Percentiles rank a stretch among this genome's conserved stretches.
Evolutionary conservation across 2,113 vertebrate species (phyloP).

Genomic region (Leptobrachium ailaonicum): DNA sequence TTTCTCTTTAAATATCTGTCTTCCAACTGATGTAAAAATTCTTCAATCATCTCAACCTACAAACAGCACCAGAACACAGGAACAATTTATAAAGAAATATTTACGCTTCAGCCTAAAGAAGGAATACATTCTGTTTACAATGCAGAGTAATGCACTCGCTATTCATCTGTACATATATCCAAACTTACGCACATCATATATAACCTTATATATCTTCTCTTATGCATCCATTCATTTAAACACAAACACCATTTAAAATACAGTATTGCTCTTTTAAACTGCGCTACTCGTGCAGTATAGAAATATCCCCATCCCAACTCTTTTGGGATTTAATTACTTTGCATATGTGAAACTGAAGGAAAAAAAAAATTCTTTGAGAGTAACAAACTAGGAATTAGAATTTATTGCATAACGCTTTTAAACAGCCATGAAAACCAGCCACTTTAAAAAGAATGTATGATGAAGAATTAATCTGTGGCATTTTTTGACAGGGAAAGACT

Average conservation of each 20-base stretch:
- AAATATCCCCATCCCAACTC: constrained; percentile 25
- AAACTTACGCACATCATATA: too few species aligned
- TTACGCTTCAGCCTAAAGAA: not conserved
- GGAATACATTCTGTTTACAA: constrained; percentile 19
- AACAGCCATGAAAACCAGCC: constrained; percentile 62
- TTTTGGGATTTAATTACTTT: constrained; percentile 48
- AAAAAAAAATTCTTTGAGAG: constrained; percentile 51
- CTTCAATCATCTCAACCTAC: constrained; percentile 68
- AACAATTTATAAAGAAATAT: constrained; percentile 22
- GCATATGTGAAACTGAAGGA: constrained; percentile 48
- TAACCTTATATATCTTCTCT: too few species aligned
- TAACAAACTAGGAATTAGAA: constrained; percentile 50
- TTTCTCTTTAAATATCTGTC: constrained; percentile 67
- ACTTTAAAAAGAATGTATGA: constrained; percentile 62
- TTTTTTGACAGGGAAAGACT: constrained; percentile 56
- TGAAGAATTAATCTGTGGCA: constrained; percentile 60
- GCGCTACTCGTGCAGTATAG: constrained; percentile 7
- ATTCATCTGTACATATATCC: too few species aligned
- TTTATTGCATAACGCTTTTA: constrained; percentile 59
- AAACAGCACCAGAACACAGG: constrained; percentile 53
- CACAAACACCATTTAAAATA: not conserved
- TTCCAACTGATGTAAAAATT: constrained; percentile 66
- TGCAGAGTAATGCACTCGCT: not conserved
- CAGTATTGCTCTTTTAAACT: constrained; percentile 2
- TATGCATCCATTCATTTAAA: too few species aligned